Percentiles rank a stretch among this genome's conserved stretches.
These are phyloP conservation scores for Cherax quadricarinatus DNA, from an alignment of 1,140 invertebrate genomes.

Conservation along the genomic window DNA sequence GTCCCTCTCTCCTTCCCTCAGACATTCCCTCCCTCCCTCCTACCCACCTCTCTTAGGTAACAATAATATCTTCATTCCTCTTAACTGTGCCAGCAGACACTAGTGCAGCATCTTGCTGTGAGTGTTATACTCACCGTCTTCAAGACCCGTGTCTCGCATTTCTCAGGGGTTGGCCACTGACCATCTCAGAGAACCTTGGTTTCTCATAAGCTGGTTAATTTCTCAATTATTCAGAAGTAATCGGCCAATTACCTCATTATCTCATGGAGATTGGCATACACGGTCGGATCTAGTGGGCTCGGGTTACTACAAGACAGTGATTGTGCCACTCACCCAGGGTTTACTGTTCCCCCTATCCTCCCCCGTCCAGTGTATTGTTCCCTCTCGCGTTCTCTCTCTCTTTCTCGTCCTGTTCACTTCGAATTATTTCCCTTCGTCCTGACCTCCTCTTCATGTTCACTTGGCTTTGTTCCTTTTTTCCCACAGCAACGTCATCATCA, in stretches of 20 bases:
- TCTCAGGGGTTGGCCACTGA: background rate
- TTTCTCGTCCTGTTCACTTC: background rate
- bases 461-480: background rate
- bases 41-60: too few relatives aligned
- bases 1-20: too few relatives aligned
- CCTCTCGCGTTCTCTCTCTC: background rate
- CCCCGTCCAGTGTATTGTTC: background rate
- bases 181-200: background rate
- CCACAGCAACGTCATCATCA: background rate
- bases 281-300: background rate
- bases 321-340: background rate
- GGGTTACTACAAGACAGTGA: conserved; percentile 16
- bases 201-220: conserved; percentile 53
- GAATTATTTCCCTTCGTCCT: background rate
- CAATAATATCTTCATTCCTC: background rate
- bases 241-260: conserved; percentile 60
- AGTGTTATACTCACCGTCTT: background rate
- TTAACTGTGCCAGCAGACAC: background rate
- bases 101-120: background rate
- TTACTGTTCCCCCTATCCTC: conserved; percentile 1
- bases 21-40: too few relatives aligned
- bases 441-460: background rate
- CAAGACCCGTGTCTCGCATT: background rate
- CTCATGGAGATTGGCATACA: conserved; percentile 37
- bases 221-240: conserved; percentile 65